Conservation (phyloP, 2,113 vertebrate species). For the Xiphias gladius region DNA sequence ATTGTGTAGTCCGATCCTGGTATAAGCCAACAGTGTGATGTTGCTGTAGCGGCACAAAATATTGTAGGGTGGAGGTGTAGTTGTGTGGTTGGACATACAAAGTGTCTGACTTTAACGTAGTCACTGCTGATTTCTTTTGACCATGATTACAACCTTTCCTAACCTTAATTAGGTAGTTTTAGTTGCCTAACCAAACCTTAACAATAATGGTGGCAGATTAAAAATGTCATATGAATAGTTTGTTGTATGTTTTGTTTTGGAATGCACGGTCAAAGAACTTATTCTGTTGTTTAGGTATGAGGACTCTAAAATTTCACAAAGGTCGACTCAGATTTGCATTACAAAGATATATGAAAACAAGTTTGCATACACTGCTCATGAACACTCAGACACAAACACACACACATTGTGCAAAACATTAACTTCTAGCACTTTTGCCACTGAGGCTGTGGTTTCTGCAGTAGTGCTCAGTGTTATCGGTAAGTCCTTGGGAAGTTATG, state of each 20-base stretch:
- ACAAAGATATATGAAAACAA: slow-evolving; percentile 3
- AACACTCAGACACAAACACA: not conserved
- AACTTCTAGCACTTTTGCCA: slow-evolving; percentile 8
- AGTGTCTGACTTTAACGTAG: not conserved
- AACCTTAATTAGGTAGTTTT: not conserved
- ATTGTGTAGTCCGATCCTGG: no score
- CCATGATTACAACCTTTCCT: not conserved
- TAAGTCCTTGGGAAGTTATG: slow-evolving; percentile 63
- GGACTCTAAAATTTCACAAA: not conserved
- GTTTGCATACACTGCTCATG: not conserved
- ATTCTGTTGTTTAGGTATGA: not conserved
- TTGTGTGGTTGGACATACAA: not conserved
- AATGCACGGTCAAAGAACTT: not conserved
- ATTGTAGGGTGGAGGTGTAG: no score
- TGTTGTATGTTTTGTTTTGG: not conserved
- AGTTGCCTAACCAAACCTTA: not conserved
- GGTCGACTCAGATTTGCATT: not conserved
- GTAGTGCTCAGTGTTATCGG: slow-evolving; percentile 55
- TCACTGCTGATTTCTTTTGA: not conserved
- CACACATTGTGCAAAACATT: not conserved
- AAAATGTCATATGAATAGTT: not conserved
- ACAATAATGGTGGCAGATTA: no score
- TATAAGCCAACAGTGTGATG: no score
- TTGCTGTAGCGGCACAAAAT: not conserved
- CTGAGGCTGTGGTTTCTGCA: slow-evolving; percentile 29